Base-by-base conservation (phyloP, 1,140 invertebrate species). In the Hypsibius dujardini region DNA sequence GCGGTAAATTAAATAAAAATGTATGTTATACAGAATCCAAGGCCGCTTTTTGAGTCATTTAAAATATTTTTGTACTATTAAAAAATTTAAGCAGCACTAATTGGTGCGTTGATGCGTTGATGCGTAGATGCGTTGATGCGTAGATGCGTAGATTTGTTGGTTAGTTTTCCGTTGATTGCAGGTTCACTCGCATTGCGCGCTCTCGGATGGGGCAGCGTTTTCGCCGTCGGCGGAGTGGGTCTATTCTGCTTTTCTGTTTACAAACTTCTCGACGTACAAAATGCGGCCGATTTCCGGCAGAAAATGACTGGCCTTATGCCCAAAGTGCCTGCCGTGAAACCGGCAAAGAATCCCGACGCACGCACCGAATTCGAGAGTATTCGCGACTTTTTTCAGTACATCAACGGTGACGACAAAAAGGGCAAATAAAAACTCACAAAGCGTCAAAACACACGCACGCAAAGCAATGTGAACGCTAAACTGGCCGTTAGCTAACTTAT, bases 251-350 rank as follows among this genome's bases (percentile, higher is more conserved):
- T 87, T 80, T 84, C 84, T 12, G 85, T 93, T 71, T 95, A 90
- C 89, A 94, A 93, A 82, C 75, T 91, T 2, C 86, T 89, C 47
- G 91, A 90, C 73, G 90, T 89, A 47, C 84, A 85, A 75, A 84
- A 88, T 84, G 74, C 83, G 46, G 70, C 78, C 73, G 83, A 84
- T 74, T 83, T 84, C 74, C 75, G 80, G 45, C 72, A 75, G 46
- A 83, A 83, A 76, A 75, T 82, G 62, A 79, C 81, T 59, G 75
- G 83, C 2, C 76, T 86, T 14, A 79, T 92, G 73, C 90, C 90
- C 46, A 82, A 78, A 74, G 84, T 92, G 75, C 87, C 87, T 42
- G 28, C 28, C 28, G 0, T 28, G n/a, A 90, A 87, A 78, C 89
- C 90, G 77, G 81, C 90, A 80, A 86, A 87, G 60, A 86, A 88